Evolutionary conservation across 2,888 invertebrate species (phyloP).

Genomic region (Diarsia mendica): DNA sequence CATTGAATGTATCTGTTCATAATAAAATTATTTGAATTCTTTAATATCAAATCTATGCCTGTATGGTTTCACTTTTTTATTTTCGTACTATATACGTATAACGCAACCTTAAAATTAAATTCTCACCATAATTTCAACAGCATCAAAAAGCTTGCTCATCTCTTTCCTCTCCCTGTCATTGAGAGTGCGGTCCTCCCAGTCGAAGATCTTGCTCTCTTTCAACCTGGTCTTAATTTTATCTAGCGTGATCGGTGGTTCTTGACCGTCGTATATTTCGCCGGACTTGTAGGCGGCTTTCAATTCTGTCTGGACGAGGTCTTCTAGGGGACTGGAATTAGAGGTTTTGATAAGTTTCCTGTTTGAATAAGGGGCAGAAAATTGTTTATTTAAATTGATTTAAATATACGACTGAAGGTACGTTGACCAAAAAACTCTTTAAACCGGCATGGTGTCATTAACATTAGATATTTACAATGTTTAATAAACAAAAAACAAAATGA

Average conservation of each 20-base stretch:
- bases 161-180: slow-evolving; percentile 80
- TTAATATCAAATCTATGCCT: too few relatives aligned
- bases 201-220: slow-evolving; percentile 78
- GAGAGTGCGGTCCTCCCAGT: slow-evolving; percentile 71
- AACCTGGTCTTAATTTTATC: slow-evolving; percentile 78
- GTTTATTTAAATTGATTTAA: too few relatives aligned
- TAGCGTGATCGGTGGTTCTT: slow-evolving; percentile 74
- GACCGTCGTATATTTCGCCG: slow-evolving; percentile 74
- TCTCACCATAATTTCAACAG: slow-evolving; percentile 84
- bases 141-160: slow-evolving; percentile 79
- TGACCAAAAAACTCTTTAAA: too few relatives aligned
- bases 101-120: not conserved
- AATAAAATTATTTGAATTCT: too few relatives aligned
- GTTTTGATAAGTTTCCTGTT: not conserved
- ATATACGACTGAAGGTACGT: too few relatives aligned
- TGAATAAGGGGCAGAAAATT: not conserved
- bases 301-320: slow-evolving; percentile 56
- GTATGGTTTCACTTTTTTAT: too few relatives aligned
- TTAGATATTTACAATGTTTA: too few relatives aligned
- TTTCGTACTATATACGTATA: too few relatives aligned
- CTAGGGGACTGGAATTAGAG: slow-evolving; percentile 68
- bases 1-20: too few relatives aligned
- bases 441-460: too few relatives aligned
- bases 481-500: too few relatives aligned
- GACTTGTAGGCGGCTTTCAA: slow-evolving; percentile 77